phyloP scores from a whole-genome alignment of 2,888 invertebrate species.

The Caenorhabditis sp. region DNA sequence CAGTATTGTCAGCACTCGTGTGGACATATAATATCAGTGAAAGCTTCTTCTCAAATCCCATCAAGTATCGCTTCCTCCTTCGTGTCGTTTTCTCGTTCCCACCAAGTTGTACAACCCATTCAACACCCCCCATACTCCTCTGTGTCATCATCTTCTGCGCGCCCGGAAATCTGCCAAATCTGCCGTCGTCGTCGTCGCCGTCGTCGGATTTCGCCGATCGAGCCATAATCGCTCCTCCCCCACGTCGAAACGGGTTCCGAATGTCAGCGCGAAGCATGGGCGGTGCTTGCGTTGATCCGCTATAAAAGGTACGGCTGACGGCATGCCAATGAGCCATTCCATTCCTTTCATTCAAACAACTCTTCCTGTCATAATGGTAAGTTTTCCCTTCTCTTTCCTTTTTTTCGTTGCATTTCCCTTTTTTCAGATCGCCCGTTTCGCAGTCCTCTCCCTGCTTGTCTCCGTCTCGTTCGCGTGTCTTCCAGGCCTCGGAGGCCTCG shows the following conservation, averaged over 20 bases:
- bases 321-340: constrained; percentile 48
- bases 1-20: too few relatives aligned
- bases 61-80: too few relatives aligned
- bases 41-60: too few relatives aligned
- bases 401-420: background rate
- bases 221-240: too few relatives aligned
- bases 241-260: constrained; percentile 32
- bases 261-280: constrained; percentile 1
- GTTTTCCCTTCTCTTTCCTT: background rate
- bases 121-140: too few relatives aligned
- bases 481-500: constrained; percentile 54
- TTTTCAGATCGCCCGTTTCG: constrained; percentile 30
- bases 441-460: constrained; percentile 29
- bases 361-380: constrained; percentile 21
- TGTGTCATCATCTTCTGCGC: too few relatives aligned
- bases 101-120: too few relatives aligned
- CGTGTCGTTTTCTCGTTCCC: too few relatives aligned
- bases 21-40: too few relatives aligned
- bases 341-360: background rate
- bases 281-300: constrained; percentile 40
- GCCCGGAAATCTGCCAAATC: too few relatives aligned
- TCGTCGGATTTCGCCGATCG: too few relatives aligned
- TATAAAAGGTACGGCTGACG: constrained; percentile 34
- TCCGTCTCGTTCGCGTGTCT: constrained; percentile 49
- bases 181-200: too few relatives aligned